Percentiles rank a stretch among this genome's conserved stretches.
phyloP scores from a whole-genome alignment of 2,113 vertebrate genomes.

The Nothocercus julius region DNA sequence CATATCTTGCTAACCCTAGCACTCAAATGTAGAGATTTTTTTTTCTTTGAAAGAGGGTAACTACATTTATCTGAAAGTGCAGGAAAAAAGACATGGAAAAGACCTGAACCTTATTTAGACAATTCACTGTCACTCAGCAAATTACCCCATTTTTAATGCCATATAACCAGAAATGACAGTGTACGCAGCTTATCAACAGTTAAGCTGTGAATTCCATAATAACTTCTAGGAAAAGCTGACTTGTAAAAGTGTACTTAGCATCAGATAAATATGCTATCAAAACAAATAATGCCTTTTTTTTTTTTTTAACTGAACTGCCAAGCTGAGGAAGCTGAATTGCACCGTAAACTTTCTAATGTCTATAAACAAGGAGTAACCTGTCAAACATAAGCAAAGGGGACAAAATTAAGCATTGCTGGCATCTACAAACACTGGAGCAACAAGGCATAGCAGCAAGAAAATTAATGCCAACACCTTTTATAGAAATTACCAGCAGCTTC shows the following conservation, averaged over 20 bases:
- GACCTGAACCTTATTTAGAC: background rate
- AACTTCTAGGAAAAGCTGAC: background rate
- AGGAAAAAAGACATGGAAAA: background rate
- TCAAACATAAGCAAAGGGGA: background rate
- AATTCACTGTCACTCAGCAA: background rate
- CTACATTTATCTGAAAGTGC: background rate
- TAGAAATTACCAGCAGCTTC: background rate
- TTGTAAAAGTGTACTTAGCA: background rate
- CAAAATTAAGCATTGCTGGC: background rate
- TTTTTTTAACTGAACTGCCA: background rate
- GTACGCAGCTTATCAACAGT: background rate
- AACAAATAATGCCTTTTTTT: background rate
- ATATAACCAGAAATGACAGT: background rate
- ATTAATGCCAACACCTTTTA: constrained; percentile 11
- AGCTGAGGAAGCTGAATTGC: background rate
- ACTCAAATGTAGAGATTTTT: background rate
- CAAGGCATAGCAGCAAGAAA: background rate
- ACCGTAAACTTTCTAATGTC: background rate
- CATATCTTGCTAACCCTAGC: background rate
- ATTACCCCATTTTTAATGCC: background rate
- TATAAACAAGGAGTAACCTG: background rate
- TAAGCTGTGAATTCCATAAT: background rate
- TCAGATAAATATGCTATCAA: background rate
- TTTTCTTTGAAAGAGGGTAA: background rate
- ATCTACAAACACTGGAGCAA: background rate